These are phyloP conservation scores for Notamacropus eugenii DNA, from an alignment of 2,797 vertebrate genomes.

Conservation along the genomic window DNA sequence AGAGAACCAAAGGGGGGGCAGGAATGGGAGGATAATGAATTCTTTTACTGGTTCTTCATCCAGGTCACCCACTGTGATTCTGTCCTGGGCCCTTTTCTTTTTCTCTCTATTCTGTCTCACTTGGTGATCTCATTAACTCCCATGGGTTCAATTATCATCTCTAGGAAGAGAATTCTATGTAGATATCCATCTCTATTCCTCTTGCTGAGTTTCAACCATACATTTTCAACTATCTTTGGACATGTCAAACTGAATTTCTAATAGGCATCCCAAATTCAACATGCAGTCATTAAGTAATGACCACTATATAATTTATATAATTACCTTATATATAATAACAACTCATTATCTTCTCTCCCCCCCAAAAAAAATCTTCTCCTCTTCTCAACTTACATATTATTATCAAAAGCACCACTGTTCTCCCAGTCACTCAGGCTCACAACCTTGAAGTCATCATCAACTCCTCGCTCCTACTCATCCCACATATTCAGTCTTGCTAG, in stretches of 20 bases:
- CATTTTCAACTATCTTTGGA: neutral
- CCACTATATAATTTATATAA: neutral
- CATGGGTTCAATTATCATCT: neutral
- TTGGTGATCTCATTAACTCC: neutral
- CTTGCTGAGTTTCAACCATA: neutral
- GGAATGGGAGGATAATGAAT: neutral
- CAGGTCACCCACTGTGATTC: neutral
- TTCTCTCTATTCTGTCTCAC: neutral
- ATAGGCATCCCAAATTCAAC: neutral
- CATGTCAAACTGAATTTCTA: neutral
- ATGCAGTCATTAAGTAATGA: neutral
- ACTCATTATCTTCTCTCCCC: neutral
- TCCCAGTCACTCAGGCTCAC: neutral
- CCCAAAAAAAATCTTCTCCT: neutral
- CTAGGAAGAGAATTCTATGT: neutral
- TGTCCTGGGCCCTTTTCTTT: neutral
- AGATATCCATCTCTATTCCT: neutral
- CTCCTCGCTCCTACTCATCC: neutral
- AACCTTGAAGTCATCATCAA: neutral
- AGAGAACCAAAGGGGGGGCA: neutral
- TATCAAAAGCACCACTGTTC: neutral
- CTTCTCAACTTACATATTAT: neutral
- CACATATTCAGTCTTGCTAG: neutral
- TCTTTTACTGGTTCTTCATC: neutral
- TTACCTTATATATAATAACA: neutral